Evolutionary conservation across 2,797 vertebrate species (phyloP).

Genomic region (Channa striata): DNA sequence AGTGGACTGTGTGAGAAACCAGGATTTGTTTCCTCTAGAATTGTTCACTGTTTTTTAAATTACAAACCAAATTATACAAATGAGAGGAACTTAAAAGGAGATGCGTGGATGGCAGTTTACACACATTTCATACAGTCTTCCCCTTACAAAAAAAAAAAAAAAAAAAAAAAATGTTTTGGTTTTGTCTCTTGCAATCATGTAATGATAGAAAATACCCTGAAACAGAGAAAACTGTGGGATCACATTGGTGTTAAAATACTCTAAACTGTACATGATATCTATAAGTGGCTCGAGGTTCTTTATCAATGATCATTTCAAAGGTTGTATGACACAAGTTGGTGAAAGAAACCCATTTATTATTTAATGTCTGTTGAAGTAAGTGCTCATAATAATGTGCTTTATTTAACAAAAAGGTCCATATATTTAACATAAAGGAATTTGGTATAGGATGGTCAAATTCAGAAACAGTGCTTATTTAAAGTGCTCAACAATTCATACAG

Average conservation of each 20-base stretch:
- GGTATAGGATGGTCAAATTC: slow-evolving; percentile 74
- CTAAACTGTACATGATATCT: slow-evolving; percentile 61
- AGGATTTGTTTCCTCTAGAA: slow-evolving; percentile 25
- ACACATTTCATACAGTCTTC: slow-evolving; percentile 38
- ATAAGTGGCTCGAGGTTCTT: slow-evolving; percentile 45
- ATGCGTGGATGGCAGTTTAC: slow-evolving; percentile 39
- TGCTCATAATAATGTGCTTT: slow-evolving; percentile 63
- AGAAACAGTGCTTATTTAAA: slow-evolving; percentile 88
- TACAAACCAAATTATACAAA: slow-evolving; percentile 36
- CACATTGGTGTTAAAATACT: slow-evolving; percentile 35
- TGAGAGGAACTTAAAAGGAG: slow-evolving; percentile 30
- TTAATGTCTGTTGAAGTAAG: slow-evolving; percentile 56
- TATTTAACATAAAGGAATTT: slow-evolving; percentile 58
- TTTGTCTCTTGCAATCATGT: slow-evolving; percentile 38
- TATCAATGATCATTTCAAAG: slow-evolving; percentile 12
- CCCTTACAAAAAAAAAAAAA: slow-evolving; percentile 46
- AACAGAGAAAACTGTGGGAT: slow-evolving; percentile 33
- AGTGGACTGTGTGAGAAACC: slow-evolving; percentile 44
- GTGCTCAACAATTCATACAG: slow-evolving; percentile 90
- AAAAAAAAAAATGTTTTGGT: slow-evolving; percentile 59
- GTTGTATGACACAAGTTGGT: slow-evolving; percentile 15
- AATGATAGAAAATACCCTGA: slow-evolving; percentile 43
- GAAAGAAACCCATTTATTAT: slow-evolving; percentile 33
- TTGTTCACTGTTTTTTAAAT: slow-evolving; percentile 17
- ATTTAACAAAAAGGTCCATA: slow-evolving; percentile 46